Conservation (phyloP, 2,113 vertebrate genomes). For the Sclerurus mexicanus region DNA sequence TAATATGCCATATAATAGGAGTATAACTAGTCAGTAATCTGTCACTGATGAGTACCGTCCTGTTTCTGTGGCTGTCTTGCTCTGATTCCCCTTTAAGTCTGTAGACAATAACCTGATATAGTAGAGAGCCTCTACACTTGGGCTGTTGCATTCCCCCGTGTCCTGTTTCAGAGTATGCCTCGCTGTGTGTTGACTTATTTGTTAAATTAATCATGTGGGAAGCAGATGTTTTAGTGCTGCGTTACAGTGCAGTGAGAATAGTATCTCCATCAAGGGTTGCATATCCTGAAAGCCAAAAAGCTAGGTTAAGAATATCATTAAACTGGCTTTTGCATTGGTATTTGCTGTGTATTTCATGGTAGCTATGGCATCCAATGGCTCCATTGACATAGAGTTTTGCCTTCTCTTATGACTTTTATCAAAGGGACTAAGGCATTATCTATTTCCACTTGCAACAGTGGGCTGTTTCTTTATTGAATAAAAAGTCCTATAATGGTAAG, state of each 20-base stretch:
- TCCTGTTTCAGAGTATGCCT: slow-evolving; percentile 16
- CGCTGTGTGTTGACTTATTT: not conserved
- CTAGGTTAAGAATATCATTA: not conserved
- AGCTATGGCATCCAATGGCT: not conserved
- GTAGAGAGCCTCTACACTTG: not conserved
- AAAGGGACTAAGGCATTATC: not conserved
- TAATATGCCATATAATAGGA: not conserved
- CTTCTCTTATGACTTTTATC: not conserved
- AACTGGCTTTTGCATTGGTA: not conserved
- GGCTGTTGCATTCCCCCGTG: not conserved
- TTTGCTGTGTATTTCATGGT: not conserved
- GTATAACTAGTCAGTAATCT: not conserved
- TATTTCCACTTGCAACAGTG: not conserved
- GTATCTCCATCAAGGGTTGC: not conserved
- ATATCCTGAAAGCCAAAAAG: not conserved
- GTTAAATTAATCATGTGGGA: slow-evolving; percentile 56
- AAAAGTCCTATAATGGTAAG: not conserved
- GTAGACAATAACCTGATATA: not conserved
- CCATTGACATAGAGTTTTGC: not conserved
- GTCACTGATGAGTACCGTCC: not conserved
- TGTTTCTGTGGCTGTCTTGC: not conserved
- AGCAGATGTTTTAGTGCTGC: slow-evolving; percentile 40
- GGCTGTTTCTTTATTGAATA: not conserved
- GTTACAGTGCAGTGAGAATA: not conserved
- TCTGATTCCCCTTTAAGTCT: not conserved